A percentile compares a stretch with the other conserved stretches of the same genome.
Conservation (phyloP, 2,888 invertebrate genomes). For the Andrena fulva region DNA sequence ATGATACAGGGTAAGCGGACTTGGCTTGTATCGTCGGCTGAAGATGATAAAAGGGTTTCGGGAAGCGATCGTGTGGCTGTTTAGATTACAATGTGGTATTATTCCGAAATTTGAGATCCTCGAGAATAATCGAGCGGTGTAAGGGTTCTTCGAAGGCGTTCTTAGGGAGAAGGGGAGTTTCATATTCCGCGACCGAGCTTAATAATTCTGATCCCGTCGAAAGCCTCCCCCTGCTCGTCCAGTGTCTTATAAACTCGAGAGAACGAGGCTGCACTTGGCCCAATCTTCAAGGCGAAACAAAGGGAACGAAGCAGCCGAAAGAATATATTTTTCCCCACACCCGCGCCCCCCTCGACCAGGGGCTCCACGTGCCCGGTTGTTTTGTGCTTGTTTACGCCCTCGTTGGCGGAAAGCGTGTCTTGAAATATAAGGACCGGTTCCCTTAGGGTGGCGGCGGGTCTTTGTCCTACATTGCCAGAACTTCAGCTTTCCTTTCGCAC, state of each 20-base stretch:
- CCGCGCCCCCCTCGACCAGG: neutral
- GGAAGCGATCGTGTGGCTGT: too few species aligned
- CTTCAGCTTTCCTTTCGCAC: neutral
- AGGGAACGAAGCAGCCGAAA: slow-evolving; percentile 1
- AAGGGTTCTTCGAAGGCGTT: too few species aligned
- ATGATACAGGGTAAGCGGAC: too few species aligned
- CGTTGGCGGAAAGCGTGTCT: slow-evolving; percentile 39
- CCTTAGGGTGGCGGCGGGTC: slow-evolving; percentile 2
- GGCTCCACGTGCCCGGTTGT: slow-evolving; percentile 29
- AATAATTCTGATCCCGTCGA: slow-evolving; percentile 47
- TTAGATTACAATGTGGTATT: too few species aligned
- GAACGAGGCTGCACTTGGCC: slow-evolving; percentile 39
- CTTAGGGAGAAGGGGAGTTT: slow-evolving; percentile 7
- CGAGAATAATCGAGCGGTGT: too few species aligned
- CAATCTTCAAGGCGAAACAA: slow-evolving; percentile 33
- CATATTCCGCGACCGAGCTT: slow-evolving; percentile 37
- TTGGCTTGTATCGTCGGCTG: too few species aligned
- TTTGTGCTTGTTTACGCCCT: slow-evolving; percentile 34
- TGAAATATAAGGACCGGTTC: slow-evolving; percentile 34
- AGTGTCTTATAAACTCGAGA: slow-evolving; percentile 29
- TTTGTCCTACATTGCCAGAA: slow-evolving; percentile 20
- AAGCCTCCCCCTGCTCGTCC: slow-evolving; percentile 18
- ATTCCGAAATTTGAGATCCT: too few species aligned
- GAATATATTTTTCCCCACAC: slow-evolving; percentile 11
- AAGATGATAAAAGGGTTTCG: too few species aligned